A percentile compares a stretch with the other conserved stretches of the same genome.
Evolutionary conservation across 2,888 invertebrate species (phyloP).

Genomic region (Parnassius smintheus): DNA sequence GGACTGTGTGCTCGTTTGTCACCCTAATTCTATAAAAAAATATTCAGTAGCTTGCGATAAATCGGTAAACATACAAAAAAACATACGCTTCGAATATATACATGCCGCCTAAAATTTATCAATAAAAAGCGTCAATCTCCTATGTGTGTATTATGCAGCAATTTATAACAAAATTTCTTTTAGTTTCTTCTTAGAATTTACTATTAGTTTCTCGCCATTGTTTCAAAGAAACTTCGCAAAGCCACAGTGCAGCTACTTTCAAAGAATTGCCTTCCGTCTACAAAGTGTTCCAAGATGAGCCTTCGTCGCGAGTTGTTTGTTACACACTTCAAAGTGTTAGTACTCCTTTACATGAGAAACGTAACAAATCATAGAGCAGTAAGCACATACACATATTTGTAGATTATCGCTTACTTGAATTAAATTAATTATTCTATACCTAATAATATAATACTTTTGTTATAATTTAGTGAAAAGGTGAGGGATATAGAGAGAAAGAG

Average conservation of each 20-base stretch:
- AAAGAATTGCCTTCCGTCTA: constrained; percentile 49
- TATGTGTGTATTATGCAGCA: constrained; percentile 10
- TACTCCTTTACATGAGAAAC: constrained; percentile 33
- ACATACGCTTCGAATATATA: background rate
- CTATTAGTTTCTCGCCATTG: constrained; percentile 36
- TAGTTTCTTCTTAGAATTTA: too few species aligned
- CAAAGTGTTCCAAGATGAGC: constrained; percentile 55
- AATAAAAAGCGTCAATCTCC: background rate
- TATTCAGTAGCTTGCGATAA: too few species aligned
- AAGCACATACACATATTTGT: background rate
- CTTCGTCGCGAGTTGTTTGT: constrained; percentile 28
- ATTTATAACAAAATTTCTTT: constrained; percentile 17
- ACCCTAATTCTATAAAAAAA: too few species aligned
- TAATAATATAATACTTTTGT: background rate
- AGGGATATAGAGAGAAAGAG: too few species aligned
- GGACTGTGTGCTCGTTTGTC: too few species aligned
- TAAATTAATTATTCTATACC: too few species aligned
- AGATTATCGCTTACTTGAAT: too few species aligned
- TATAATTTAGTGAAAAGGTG: background rate
- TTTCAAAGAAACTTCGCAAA: constrained; percentile 42
- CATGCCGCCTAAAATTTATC: background rate
- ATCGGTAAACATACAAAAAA: too few species aligned
- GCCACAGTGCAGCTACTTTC: constrained; percentile 46
- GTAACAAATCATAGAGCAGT: constrained; percentile 17
- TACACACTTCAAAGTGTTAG: constrained; percentile 45